phyloP scores from a whole-genome alignment of 2,797 vertebrate species.

The Phataginus tricuspis region DNA sequence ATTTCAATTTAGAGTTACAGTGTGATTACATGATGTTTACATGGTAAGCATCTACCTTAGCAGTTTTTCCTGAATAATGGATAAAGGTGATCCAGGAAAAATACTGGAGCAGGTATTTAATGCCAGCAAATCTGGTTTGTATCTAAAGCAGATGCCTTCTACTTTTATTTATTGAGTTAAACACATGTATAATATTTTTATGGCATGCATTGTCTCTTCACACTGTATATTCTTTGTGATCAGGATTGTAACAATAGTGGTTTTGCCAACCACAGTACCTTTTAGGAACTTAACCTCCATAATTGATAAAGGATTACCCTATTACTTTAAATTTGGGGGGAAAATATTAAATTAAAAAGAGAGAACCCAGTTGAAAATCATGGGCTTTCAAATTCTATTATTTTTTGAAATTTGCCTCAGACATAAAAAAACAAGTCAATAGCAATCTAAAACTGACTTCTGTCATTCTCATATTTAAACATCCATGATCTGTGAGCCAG shows the following conservation, averaged over 20 bases:
- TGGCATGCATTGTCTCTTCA: background rate
- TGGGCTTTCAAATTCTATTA: constrained; percentile 4
- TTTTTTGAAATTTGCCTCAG: background rate
- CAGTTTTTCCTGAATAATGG: background rate
- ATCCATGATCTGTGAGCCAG: background rate
- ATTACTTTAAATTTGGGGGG: background rate
- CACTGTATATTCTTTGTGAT: background rate
- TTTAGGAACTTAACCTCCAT: background rate
- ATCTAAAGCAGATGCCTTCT: background rate
- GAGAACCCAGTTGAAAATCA: background rate
- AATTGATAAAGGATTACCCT: background rate
- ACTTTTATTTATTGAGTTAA: background rate
- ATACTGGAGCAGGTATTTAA: background rate
- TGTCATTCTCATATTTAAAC: constrained; percentile 3
- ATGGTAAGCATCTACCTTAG: background rate
- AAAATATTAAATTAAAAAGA: background rate
- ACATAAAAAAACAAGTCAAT: background rate
- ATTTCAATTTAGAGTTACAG: background rate
- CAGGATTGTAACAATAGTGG: background rate
- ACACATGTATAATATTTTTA: background rate
- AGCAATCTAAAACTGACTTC: background rate
- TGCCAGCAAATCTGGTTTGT: background rate
- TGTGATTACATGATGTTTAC: background rate
- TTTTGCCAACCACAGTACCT: background rate
- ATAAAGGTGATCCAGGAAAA: background rate